Base-by-base conservation (phyloP, 2,888 invertebrate genomes). In the Eubasilissa splendida region DNA sequence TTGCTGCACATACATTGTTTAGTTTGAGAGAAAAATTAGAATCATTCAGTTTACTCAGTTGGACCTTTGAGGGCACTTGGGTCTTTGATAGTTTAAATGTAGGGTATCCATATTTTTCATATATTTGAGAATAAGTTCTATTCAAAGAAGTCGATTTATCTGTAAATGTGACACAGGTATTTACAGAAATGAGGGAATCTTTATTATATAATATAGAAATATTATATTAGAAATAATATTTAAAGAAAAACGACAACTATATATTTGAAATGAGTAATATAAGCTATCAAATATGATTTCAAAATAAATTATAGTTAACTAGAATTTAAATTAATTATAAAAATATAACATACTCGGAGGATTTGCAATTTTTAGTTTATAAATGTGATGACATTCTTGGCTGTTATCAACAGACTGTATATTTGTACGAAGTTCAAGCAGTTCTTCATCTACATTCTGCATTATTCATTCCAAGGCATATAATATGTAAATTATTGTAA, bases 31-130 rank as follows among this genome's bases (percentile, higher is more conserved):
- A 77, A 76, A 76, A 80, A 80, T 76, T 66, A 31, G 76, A 70
- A 42, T 80, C 80, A 53, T 76, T 76, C 31, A 76, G 56, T 76
- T 76, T 70, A 60, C 59, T 76, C 75, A 80, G 76, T 31, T 59
- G 58, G 31, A 80, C 53, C 59, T 58, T 80, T 14, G 80, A 80
- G n/a, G 76, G 50, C 10, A 33, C 60, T 56, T 78, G 80, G 42
- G 60, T 80, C 58, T 80, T 80, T 50, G 70, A 63, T 59, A 80
- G 71, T 74, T 79, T 73, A 79, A 65, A 79, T 52, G 79, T 79
- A 31, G 79, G 79, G 53, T 79, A 79, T 79, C 79, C 79, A 73
- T 79, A 79, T 70, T 79, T 79, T 71, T 79, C 71, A 63, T 79
- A 79, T 58, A 79, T 79, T 60, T 79, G 71, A 10, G 79, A 79